phyloP scores from a whole-genome alignment of 2,797 vertebrate genomes.

The Sebastes minor region DNA sequence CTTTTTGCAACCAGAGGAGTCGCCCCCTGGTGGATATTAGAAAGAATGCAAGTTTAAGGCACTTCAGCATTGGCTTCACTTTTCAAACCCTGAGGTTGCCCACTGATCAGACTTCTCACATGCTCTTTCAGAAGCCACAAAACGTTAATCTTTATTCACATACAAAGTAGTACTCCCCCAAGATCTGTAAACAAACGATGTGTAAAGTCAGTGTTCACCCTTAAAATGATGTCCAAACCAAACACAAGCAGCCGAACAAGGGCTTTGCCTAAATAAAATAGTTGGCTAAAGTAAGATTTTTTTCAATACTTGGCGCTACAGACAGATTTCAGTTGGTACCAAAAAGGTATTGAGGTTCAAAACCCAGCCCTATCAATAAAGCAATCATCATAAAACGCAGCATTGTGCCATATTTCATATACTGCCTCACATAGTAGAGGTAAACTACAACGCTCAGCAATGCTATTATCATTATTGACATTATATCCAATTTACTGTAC shows the following conservation, averaged over 20 bases:
- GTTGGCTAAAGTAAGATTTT: background rate
- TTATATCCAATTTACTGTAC: conserved; percentile 37
- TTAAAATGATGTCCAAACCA: background rate
- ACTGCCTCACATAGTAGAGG: conserved; percentile 16
- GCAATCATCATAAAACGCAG: conserved; percentile 17
- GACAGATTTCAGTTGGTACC: background rate
- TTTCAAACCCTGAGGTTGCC: too few species aligned
- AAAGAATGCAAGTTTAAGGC: too few species aligned
- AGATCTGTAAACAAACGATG: too few species aligned
- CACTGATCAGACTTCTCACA: background rate
- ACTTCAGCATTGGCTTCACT: too few species aligned
- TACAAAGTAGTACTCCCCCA: too few species aligned
- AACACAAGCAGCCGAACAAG: background rate
- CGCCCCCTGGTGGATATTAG: too few species aligned
- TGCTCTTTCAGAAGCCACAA: too few species aligned
- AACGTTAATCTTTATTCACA: too few species aligned
- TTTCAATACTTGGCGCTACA: background rate
- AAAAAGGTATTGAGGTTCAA: background rate
- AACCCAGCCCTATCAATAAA: background rate
- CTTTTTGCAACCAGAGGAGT: too few species aligned
- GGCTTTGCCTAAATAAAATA: background rate
- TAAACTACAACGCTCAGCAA: conserved; percentile 28
- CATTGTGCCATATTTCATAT: conserved; percentile 26
- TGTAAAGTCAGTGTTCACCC: background rate
- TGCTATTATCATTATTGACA: conserved; percentile 39